Conservation (phyloP, 2,797 vertebrate species). For the Phrynocephalus vlangalii region DNA sequence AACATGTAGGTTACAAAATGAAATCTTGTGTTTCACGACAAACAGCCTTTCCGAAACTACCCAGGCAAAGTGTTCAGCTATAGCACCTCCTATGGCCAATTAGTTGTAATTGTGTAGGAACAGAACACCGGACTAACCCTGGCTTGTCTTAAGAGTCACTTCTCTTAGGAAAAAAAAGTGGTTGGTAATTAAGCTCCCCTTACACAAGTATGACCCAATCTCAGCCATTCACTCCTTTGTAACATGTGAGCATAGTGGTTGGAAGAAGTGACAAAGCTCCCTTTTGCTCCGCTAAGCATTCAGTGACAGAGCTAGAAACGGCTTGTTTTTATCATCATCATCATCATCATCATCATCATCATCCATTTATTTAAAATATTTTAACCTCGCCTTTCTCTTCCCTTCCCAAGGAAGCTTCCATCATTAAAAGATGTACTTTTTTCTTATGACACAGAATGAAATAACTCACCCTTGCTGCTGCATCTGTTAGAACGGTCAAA, state of each 20-base stretch:
- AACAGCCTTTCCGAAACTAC: too few relatives aligned
- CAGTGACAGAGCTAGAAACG: not conserved
- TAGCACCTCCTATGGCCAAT: too few relatives aligned
- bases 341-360: too few relatives aligned
- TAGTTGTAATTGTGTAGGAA: not conserved
- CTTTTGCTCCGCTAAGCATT: not conserved
- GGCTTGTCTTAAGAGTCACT: not conserved
- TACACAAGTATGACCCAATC: not conserved
- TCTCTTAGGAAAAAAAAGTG: not conserved
- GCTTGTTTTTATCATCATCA: too few relatives aligned
- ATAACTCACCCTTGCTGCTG: slow-evolving; percentile 89
- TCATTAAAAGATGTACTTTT: too few relatives aligned
- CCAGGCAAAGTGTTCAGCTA: too few relatives aligned
- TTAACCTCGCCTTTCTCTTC: too few relatives aligned
- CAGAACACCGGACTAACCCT: not conserved
- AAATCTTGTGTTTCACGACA: too few relatives aligned
- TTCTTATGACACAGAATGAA: fast-evolving
- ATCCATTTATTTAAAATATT: too few relatives aligned
- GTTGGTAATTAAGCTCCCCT: not conserved
- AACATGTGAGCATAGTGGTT: not conserved
- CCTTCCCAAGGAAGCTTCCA: too few relatives aligned
- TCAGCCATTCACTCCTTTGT: too few relatives aligned
- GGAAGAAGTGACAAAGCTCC: not conserved
- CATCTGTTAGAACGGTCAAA: slow-evolving; percentile 92
- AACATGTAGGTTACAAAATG: too few relatives aligned